Percentiles rank a stretch among this genome's conserved stretches.
phyloP scores from a whole-genome alignment of 2,888 invertebrate genomes.

The Bhutanitis thaidina region DNA sequence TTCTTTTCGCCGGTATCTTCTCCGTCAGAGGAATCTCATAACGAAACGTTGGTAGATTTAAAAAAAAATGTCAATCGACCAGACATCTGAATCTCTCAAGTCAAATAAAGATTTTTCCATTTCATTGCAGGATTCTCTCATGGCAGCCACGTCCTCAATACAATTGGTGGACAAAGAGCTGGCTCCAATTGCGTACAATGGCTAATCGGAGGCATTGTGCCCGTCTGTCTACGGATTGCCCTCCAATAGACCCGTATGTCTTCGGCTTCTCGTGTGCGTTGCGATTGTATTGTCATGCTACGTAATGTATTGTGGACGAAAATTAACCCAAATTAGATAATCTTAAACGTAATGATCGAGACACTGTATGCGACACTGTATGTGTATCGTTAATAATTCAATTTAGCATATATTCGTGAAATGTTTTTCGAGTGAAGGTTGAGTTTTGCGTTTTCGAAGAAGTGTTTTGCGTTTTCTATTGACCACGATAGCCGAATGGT shows the following conservation, averaged over 20 bases:
- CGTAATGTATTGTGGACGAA: constrained; percentile 8
- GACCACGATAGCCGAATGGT: too few relatives aligned
- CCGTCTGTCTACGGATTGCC: constrained; percentile 25
- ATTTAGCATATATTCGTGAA: too few relatives aligned
- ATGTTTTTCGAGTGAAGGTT: too few relatives aligned
- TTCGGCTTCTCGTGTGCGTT: not conserved
- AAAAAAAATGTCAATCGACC: too few relatives aligned
- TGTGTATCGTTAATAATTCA: too few relatives aligned
- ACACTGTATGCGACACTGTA: not conserved
- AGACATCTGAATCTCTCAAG: too few relatives aligned
- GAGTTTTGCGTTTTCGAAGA: too few relatives aligned
- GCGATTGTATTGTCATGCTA: not conserved
- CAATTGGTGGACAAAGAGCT: constrained; percentile 38
- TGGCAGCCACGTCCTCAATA: constrained; percentile 24
- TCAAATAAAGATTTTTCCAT: too few relatives aligned
- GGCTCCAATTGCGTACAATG: constrained; percentile 34
- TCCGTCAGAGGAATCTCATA: too few relatives aligned
- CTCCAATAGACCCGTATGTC: constrained; percentile 42
- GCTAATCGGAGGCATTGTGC: constrained; percentile 22
- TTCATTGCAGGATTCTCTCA: constrained; percentile 26
- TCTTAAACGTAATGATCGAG: not conserved
- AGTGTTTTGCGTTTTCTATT: too few relatives aligned
- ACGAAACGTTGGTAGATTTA: too few relatives aligned
- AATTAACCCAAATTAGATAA: constrained; percentile 19
- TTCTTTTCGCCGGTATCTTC: too few relatives aligned